These are phyloP conservation scores for Ageneiosus marmoratus DNA, from an alignment of 2,113 vertebrate species.

Conservation along the genomic window DNA sequence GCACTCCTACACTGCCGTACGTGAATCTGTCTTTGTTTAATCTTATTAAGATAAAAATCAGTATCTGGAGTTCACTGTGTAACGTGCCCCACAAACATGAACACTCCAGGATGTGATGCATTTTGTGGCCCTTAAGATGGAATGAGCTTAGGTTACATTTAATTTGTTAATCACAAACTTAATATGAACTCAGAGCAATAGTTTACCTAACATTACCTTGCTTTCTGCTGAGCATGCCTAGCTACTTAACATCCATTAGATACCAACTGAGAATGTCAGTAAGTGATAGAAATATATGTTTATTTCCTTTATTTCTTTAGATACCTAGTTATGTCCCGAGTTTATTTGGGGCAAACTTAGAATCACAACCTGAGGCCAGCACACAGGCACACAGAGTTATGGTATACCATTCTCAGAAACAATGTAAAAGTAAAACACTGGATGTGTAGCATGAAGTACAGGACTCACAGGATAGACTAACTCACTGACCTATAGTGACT, in stretches of 20 bases:
- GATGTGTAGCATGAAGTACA: background rate
- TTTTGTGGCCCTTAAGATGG: background rate
- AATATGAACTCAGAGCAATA: background rate
- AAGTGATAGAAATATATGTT: background rate
- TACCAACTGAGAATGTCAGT: background rate
- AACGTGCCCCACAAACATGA: background rate
- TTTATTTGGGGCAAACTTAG: background rate
- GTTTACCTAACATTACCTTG: background rate
- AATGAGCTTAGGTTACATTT: no score
- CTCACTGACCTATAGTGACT: background rate
- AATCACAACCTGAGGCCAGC: background rate
- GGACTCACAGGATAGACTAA: background rate
- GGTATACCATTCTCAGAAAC: no score
- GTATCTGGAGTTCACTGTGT: constrained; percentile 25
- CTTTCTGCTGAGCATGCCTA: background rate
- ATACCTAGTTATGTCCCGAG: background rate
- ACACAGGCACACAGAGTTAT: no score
- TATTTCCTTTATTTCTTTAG: background rate
- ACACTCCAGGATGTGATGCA: background rate
- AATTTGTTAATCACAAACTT: background rate
- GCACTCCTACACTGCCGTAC: background rate
- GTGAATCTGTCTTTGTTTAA: constrained; percentile 14
- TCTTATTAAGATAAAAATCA: constrained; percentile 34
- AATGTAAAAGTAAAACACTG: background rate
- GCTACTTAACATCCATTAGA: background rate